Base-by-base conservation (phyloP, 2,797 vertebrate species). In the Acrocephalus scirpaceus region DNA sequence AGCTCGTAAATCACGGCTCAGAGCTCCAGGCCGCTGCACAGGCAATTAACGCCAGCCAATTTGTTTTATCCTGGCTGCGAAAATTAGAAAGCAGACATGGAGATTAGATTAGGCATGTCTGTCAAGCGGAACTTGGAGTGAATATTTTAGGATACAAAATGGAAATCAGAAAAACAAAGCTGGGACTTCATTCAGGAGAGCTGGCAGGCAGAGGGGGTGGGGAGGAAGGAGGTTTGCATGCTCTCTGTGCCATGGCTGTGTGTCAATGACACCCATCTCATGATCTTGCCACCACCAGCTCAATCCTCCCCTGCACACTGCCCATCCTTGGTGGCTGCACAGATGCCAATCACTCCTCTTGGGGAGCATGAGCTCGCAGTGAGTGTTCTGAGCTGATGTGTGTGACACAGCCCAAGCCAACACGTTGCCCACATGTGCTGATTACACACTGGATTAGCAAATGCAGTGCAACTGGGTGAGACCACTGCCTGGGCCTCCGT, bases 71-170 rank as follows among this genome's bases (percentile, higher is more conserved):
- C 98, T 99, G 99, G 98, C 98, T 98, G 99, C 92, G 98, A 99
- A 99, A 99, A 99, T 99, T 99, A 99, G 99, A 99, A 99, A 99
- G 99, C 98, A 99, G 99, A 99, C 98, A 98, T 98, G 98, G 98
- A 99, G 99, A 99, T 99, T 99, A 99, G 99, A 99, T 99, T 99
- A 99, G 98, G 98, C 98, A 98, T 97, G 98, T 98, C 98, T 99
- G 98, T 99, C 98, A 98, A 98, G 99, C 98, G 96, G 98, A 99
- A 99, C 99, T 98, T 97, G 98, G 98, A 98, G 98, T 97, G 99
- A 99, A 98, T 99, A 99, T 99, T 99, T 99, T 98, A 99, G 98
- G 98, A 98, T 97, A 97, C 97, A 97, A 97, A 97, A 97, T 97
- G 97, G 97, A 97, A 98, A 98, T 97, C 91, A 95, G 96, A 95